Base-by-base conservation (phyloP, 2,888 invertebrate genomes). In the Vesta saturnalis region DNA sequence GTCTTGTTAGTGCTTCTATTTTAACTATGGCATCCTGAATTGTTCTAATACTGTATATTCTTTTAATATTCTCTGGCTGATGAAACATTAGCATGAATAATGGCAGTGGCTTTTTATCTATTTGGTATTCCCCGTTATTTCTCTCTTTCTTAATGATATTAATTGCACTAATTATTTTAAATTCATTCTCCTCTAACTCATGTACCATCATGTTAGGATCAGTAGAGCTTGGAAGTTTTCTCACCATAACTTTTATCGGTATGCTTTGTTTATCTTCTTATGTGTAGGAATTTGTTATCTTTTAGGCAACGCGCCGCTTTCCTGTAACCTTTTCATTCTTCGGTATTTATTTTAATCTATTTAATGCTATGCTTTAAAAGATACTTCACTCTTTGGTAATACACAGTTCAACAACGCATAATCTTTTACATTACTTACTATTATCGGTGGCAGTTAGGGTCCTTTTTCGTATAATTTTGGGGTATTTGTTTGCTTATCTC, bases 301-400 rank as follows among this genome's bases (percentile, higher is more conserved):
- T 62, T 54, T 19, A 62, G 39, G 30, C 43, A 35, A 15, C 22
- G 18, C 18, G 18, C 8, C 21, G 54, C 18, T 19, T 2, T 16
- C 30, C 30, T 61, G 21, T 23, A 61, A n/a, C 14, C 61, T 61
- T 30, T 14, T 35, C n/a, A 19, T 30, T 61, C 54, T 35, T 61
- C 55, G 14, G 55, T 61, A 49, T 61, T 61, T 16, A 61, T 61
- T 54, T 61, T 63, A 46, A 57, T 63, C 16, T 43, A 56, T 56
- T 56, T 23, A 63, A 23, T 15, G 56, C 47, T 43, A 22, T n/a
- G 56, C 63, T 22, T 63, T 55, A 30, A 46, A 63, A 21, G 14
- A 5, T 57, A 22, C 8, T 57, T 5, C 14, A 8, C 14, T 54
- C 3, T 54, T 18, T 16, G 3, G 6, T 21, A 54, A 15, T 8